phyloP scores from a whole-genome alignment of 2,797 vertebrate genomes.

The Cyclura pinguis region DNA sequence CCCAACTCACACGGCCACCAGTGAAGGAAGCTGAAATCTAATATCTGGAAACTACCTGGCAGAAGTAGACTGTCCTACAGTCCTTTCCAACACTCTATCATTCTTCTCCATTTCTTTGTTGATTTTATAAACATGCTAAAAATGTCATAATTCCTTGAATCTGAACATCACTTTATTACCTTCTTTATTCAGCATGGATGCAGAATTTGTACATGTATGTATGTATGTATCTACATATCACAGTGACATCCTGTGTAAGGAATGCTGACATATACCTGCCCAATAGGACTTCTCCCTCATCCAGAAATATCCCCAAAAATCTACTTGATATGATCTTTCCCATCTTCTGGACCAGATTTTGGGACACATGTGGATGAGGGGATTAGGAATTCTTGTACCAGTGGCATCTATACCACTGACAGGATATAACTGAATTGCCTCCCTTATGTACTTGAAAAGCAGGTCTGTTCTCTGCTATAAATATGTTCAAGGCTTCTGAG shows the following conservation, averaged over 20 bases:
- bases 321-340: not conserved
- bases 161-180: not conserved
- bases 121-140: not conserved
- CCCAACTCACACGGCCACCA: too few species aligned
- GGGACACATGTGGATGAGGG: too few species aligned
- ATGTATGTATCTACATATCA: not conserved
- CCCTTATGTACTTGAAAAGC: too few species aligned
- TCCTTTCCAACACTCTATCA: constrained; percentile 1
- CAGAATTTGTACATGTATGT: not conserved
- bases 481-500: too few species aligned
- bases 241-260: not conserved
- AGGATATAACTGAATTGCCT: too few species aligned
- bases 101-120: not conserved
- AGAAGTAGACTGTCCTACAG: too few species aligned
- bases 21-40: too few species aligned
- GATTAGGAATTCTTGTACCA: too few species aligned
- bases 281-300: not conserved
- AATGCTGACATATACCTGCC: not conserved
- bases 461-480: too few species aligned
- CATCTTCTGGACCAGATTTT: too few species aligned
- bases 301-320: not conserved
- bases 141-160: not conserved
- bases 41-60: too few species aligned
- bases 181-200: not conserved
- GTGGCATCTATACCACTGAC: too few species aligned